Percentiles rank a stretch among this genome's conserved stretches.
These are phyloP conservation scores for Neodiprion virginianus DNA, from an alignment of 1,140 invertebrate genomes.

Conservation along the genomic window DNA sequence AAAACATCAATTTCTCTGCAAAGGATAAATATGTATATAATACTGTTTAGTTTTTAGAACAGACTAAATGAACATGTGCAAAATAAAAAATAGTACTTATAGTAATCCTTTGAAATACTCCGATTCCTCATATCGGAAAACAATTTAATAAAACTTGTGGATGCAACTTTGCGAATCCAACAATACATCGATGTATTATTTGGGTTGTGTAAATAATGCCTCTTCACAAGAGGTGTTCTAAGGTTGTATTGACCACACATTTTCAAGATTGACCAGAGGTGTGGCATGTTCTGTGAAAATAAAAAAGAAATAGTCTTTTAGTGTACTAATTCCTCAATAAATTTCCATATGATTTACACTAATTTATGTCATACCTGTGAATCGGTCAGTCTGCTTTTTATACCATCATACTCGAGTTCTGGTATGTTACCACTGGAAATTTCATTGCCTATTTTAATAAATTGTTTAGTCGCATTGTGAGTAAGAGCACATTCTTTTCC, in stretches of 20 bases:
- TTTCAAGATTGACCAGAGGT: constrained; percentile 35
- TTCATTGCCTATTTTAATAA: too few relatives aligned
- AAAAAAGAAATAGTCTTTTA: background rate
- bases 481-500: background rate
- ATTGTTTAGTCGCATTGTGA: too few relatives aligned
- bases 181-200: constrained; percentile 52
- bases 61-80: constrained; percentile 21
- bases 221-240: constrained; percentile 39
- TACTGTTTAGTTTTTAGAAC: constrained; percentile 19
- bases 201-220: constrained; percentile 51
- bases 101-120: constrained; percentile 37
- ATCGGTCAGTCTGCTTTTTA: constrained; percentile 23
- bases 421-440: too few relatives aligned
- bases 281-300: constrained; percentile 31
- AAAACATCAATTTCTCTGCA: constrained; percentile 48
- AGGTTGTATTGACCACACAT: constrained; percentile 51
- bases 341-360: too few relatives aligned
- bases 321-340: too few relatives aligned
- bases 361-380: constrained; percentile 30
- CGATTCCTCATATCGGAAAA: constrained; percentile 49
- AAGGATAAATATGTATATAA: constrained; percentile 26
- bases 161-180: constrained; percentile 59
- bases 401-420: constrained; percentile 13
- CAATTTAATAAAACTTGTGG: constrained; percentile 56
- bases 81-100: constrained; percentile 38